These are phyloP conservation scores for Drosophila saltans DNA, from an alignment of 1,140 invertebrate species.

Conservation along the genomic window DNA sequence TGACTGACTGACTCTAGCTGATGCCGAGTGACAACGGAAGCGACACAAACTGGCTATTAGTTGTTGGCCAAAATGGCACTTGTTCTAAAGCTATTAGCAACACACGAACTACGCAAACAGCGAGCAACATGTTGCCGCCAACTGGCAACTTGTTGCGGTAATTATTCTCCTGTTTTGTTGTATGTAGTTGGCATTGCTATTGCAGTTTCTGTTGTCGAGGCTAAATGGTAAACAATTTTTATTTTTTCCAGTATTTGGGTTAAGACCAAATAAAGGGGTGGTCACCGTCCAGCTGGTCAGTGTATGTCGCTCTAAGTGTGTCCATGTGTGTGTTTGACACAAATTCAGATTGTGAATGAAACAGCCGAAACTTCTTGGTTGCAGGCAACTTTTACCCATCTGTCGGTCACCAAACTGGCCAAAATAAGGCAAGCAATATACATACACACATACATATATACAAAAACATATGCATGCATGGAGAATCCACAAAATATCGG, in stretches of 20 bases:
- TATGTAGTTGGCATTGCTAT: constrained; percentile 21
- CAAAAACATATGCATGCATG: constrained; percentile 11
- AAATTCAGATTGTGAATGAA: constrained; percentile 80
- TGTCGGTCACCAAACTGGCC: constrained; percentile 54
- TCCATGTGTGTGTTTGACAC: constrained; percentile 48
- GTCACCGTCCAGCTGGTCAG: constrained; percentile 46
- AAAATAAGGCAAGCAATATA: constrained; percentile 43
- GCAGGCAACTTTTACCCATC: constrained; percentile 54
- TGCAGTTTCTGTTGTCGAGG: constrained; percentile 20
- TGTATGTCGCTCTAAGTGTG: constrained; percentile 22
- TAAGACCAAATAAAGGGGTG: constrained; percentile 82
- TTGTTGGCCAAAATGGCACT: constrained; percentile 79
- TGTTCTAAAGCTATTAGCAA: constrained; percentile 80
- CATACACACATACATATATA: neutral
- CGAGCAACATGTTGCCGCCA: constrained; percentile 45
- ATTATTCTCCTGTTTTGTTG: constrained; percentile 59
- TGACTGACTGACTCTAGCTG: constrained; percentile 24
- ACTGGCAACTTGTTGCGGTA: constrained; percentile 73
- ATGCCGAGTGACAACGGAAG: constrained; percentile 72
- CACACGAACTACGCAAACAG: constrained; percentile 55
- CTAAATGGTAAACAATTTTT: constrained; percentile 77
- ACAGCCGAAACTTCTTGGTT: constrained; percentile 54
- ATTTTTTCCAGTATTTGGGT: constrained; percentile 73
- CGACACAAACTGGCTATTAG: constrained; percentile 81
- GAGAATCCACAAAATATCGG: constrained; percentile 51